Conservation (phyloP, 2,797 vertebrate genomes). For the Pipistrellus pygmaeus region DNA sequence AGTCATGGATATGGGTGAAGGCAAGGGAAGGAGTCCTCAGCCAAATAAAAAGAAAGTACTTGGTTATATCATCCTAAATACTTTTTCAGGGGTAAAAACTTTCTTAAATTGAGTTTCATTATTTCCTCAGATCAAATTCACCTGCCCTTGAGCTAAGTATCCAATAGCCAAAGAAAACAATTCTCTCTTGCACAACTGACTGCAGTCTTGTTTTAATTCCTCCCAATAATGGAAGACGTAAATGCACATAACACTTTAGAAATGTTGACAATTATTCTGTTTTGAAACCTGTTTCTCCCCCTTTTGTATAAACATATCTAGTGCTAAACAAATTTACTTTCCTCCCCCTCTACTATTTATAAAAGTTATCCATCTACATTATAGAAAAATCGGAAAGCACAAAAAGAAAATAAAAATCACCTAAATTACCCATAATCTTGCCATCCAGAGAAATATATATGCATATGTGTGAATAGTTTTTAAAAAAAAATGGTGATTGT, state of each 20-base stretch:
- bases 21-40: not conserved
- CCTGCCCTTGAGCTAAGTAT: not conserved
- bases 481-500: not conserved
- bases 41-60: not conserved
- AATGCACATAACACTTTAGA: not conserved
- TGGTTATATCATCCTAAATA: not conserved
- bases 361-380: not conserved
- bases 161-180: too few species aligned
- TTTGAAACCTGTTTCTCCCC: not conserved
- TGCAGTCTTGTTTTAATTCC: not conserved
- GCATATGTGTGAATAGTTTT: not conserved
- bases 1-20: not conserved
- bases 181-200: not conserved
- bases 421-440: not conserved
- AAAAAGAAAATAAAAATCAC: not conserved
- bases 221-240: not conserved
- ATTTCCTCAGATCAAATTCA: not conserved
- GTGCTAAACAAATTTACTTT: not conserved
- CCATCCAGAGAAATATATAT: too few species aligned
- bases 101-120: constrained; percentile 1
- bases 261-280: not conserved
- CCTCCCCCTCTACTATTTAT: not conserved
- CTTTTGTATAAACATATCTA: not conserved
- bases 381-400: not conserved
- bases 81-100: not conserved